Percentiles rank a stretch among this genome's conserved stretches.
phyloP scores from a whole-genome alignment of 2,888 invertebrate species.

The Danaus chrysippus region DNA sequence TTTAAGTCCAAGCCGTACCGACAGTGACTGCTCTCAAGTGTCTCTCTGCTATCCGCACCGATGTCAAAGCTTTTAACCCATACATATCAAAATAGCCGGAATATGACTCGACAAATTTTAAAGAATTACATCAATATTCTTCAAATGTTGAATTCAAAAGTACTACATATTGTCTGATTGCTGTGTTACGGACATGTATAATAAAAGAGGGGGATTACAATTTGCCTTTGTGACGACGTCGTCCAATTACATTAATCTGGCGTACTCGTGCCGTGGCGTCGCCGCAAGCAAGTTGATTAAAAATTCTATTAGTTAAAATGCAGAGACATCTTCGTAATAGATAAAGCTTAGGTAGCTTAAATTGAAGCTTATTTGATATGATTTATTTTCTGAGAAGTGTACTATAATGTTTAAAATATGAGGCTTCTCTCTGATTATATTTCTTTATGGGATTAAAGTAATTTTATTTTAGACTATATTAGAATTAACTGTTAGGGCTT shows the following conservation, averaged over 20 bases:
- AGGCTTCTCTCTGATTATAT: too few relatives aligned
- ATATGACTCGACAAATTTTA: too few relatives aligned
- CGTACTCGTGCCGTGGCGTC: constrained; percentile 56
- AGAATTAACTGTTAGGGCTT: too few relatives aligned
- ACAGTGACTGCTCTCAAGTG: constrained; percentile 49
- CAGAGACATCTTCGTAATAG: constrained; percentile 71
- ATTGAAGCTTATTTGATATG: constrained; percentile 16
- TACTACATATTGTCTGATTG: constrained; percentile 60
- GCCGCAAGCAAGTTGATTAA: constrained; percentile 76
- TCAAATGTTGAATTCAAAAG: constrained; percentile 51
- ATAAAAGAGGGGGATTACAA: constrained; percentile 75
- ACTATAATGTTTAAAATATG: too few relatives aligned
- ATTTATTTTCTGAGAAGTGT: constrained; percentile 17
- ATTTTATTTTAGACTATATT: too few relatives aligned
- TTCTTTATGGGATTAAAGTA: too few relatives aligned
- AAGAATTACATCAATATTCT: too few relatives aligned
- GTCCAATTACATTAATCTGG: constrained; percentile 78
- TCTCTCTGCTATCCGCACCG: constrained; percentile 50
- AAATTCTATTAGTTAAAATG: constrained; percentile 78
- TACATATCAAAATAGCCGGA: too few relatives aligned
- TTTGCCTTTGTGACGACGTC: constrained; percentile 77
- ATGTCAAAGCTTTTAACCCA: constrained; percentile 10
- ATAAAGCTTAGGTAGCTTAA: constrained; percentile 57
- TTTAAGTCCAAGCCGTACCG: constrained; percentile 64
- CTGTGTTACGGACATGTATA: constrained; percentile 63